These are phyloP conservation scores for Ctenopoma kingsleyae DNA, from an alignment of 2,797 vertebrate genomes.

Conservation along the genomic window DNA sequence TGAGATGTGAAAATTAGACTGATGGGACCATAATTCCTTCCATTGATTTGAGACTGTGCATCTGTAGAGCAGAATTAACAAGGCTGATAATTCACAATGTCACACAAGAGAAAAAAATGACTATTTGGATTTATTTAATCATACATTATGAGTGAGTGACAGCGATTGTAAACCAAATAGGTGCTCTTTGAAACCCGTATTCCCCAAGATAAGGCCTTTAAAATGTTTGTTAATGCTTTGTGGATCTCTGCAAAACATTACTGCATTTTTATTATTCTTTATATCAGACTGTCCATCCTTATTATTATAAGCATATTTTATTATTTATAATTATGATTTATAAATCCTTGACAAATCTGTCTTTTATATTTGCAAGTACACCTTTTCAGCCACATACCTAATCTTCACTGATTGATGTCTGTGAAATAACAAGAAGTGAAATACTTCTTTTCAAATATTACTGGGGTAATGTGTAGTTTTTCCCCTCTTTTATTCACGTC, in stretches of 20 bases:
- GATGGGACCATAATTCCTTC: conserved; percentile 16
- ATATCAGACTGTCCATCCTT: too few relatives aligned
- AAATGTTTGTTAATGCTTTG: neutral
- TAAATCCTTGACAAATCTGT: neutral
- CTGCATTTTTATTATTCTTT: neutral
- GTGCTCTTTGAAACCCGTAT: neutral
- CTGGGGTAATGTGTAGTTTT: conserved; percentile 6
- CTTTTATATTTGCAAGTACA: neutral
- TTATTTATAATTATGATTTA: neutral
- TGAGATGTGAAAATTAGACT: conserved; percentile 28
- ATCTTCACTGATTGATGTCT: conserved; percentile 22
- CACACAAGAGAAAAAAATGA: neutral
- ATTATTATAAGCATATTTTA: too few relatives aligned
- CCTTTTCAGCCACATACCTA: neutral
- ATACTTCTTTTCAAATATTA: conserved; percentile 31
- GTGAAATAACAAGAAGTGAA: conserved; percentile 29
- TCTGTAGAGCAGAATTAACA: conserved; percentile 15
- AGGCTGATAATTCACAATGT: conserved; percentile 14
- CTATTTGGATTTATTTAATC: conserved; percentile 4
- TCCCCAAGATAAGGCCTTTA: neutral
- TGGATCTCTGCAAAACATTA: neutral
- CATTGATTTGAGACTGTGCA: conserved; percentile 21
- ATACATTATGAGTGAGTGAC: neutral
- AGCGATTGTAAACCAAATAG: neutral
- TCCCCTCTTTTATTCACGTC: conserved; percentile 14